phyloP scores from a whole-genome alignment of 2,797 vertebrate species.

The Falco peregrinus region DNA sequence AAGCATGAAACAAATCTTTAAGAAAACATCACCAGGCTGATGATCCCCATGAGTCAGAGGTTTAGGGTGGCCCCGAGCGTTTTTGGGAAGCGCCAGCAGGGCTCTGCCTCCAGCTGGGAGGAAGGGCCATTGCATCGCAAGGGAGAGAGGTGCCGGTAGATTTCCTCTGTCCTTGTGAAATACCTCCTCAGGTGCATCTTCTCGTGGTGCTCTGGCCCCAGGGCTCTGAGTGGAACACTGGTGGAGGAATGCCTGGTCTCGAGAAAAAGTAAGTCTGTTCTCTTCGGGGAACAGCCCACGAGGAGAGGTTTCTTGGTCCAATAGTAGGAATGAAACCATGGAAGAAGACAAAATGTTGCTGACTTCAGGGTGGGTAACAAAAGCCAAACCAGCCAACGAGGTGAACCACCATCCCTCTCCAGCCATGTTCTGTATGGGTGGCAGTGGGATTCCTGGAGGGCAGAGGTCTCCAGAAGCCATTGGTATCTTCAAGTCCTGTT shows the following conservation, averaged over 20 bases:
- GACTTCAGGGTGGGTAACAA: background rate
- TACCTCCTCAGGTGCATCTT: background rate
- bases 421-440: rapidly evolving
- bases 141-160: background rate
- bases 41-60: background rate
- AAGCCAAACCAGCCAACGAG: background rate
- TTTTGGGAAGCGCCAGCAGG: background rate
- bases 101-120: background rate
- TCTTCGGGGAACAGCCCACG: background rate
- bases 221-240: background rate
- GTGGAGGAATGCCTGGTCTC: background rate
- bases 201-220: background rate
- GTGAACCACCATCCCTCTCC: background rate
- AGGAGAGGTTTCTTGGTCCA: background rate
- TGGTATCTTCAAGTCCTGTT: background rate
- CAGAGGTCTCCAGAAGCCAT: background rate
- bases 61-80: no score
- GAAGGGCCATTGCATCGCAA: no score
- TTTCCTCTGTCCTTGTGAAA: background rate
- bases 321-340: background rate
- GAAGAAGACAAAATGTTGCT: background rate
- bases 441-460: background rate
- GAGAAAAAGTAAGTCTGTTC: background rate
- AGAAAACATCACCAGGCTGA: background rate
- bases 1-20: background rate